A percentile compares a stretch with the other conserved stretches of the same genome.
Evolutionary conservation across 2,797 vertebrate species (phyloP).

Genomic region (Cottoperca gobio): DNA sequence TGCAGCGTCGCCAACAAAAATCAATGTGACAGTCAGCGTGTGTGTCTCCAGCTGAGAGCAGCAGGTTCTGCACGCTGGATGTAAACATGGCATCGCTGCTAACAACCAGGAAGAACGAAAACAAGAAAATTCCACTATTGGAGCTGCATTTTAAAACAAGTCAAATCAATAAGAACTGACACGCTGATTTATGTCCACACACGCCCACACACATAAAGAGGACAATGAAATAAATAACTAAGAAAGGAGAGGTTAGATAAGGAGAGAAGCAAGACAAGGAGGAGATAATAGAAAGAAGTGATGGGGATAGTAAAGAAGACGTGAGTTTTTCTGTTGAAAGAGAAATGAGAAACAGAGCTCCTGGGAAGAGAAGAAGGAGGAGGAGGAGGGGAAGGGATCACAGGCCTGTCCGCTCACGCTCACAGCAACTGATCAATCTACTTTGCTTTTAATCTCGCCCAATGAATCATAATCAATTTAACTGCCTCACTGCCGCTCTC

Average conservation of each 20-base stretch:
- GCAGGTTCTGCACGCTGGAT: neutral
- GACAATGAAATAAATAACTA: neutral
- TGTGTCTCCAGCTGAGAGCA: conserved; percentile 8
- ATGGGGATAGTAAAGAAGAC: conserved; percentile 8
- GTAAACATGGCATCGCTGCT: conserved; percentile 9
- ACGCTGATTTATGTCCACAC: conserved; percentile 42
- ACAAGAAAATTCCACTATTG: conserved; percentile 57
- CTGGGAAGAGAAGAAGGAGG: conserved; percentile 7
- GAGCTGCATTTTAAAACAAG: conserved; percentile 59
- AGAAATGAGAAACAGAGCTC: neutral
- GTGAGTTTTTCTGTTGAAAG: conserved; percentile 1
- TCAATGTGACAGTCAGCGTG: neutral
- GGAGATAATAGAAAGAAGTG: conserved; percentile 15
- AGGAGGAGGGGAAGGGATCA: neutral
- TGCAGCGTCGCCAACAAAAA: neutral
- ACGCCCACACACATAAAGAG: conserved; percentile 1
- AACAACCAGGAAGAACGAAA: conserved; percentile 51
- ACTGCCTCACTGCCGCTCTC: conserved; percentile 51
- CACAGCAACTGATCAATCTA: conserved; percentile 78
- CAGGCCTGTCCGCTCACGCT: conserved; percentile 54
- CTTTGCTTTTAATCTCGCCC: conserved; percentile 81
- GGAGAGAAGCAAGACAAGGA: neutral
- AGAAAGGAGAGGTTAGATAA: neutral
- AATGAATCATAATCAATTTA: conserved; percentile 82
- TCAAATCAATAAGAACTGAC: conserved; percentile 70